Base-by-base conservation (phyloP, 2,797 vertebrate species). In the Cyclura pinguis region DNA sequence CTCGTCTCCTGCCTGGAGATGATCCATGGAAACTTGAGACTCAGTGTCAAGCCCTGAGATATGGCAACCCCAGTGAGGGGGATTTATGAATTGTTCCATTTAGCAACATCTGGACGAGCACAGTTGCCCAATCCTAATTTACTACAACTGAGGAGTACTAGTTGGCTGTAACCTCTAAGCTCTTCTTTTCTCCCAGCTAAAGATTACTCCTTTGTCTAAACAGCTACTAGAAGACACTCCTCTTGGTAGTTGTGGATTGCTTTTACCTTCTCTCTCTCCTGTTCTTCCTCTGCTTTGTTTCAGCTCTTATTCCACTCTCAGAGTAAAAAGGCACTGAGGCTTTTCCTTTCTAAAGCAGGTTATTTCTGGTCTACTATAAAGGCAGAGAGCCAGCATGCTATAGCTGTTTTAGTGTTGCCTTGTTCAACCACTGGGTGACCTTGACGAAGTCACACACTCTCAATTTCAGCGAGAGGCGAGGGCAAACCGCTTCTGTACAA, bases 321-420 rank as follows among this genome's bases (percentile, higher is more conserved):
- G 22, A 42, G 76, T 38, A 59, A 59, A 13, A 47, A 62, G 16
- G 24, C 8, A 6, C 62, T 24, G 1, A 22, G 24, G 62, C 24
- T 67, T 7, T 22, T 67, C 24, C 16, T 13, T 47, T 4, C 42
- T 57, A 57, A 4, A 14, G 57, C 14, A 57, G 14, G 89, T 93
- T 93, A 94, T 96, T 95, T 95, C 94, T 80, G 93, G 92, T 92
- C 92, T 57, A 0, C 57, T 16, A 47, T 3, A 47, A 47, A 4
- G 42, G 42, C 42, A 47, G 52, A 52, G 52, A 52, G 10, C 10
- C 7, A 52, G 52, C 9, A 52, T 52, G 52, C 7, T 52, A 8
- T 52, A 52, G 52, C 10, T 8, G 52, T 52, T 52, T 52, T 8
- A 52, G 52, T 12, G 10, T 12, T 52, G 52, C 59, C 59, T 62